Conservation (phyloP, 2,113 vertebrate species). For the Sinosuthora webbiana region DNA sequence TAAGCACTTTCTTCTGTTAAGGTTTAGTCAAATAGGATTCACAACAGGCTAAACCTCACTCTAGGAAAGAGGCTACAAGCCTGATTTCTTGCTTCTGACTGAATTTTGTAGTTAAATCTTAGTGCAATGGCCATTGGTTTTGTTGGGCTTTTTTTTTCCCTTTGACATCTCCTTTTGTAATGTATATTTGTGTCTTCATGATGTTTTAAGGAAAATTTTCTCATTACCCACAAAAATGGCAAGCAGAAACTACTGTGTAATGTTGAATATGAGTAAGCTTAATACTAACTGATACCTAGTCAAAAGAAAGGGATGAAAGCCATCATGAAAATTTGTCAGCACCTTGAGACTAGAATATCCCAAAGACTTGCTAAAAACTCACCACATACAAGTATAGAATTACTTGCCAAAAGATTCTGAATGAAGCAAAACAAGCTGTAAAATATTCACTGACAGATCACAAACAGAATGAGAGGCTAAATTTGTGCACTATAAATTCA, state of each 20-base stretch:
- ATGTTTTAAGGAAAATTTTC: neutral
- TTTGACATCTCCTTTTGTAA: neutral
- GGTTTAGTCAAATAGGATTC: neutral
- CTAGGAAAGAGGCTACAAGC: neutral
- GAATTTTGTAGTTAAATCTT: neutral
- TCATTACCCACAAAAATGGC: neutral
- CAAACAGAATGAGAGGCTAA: constrained; percentile 10
- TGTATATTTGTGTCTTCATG: neutral
- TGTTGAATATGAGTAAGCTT: neutral
- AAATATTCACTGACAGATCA: neutral
- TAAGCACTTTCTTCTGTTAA: neutral
- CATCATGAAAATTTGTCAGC: neutral
- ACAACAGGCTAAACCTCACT: neutral
- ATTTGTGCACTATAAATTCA: constrained; percentile 45
- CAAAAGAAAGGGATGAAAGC: neutral
- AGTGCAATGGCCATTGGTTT: neutral
- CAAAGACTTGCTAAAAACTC: neutral
- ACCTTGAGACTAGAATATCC: neutral
- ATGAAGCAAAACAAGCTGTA: constrained; percentile 33
- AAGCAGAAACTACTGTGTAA: neutral
- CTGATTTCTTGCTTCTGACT: neutral
- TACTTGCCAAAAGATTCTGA: constrained; percentile 10
- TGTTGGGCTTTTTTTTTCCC: neutral
- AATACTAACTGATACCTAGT: neutral
- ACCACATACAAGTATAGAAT: neutral